phyloP scores from a whole-genome alignment of 35 echinoderm and acorn worm species.

The Hemicentrotus pulcherrimus region DNA sequence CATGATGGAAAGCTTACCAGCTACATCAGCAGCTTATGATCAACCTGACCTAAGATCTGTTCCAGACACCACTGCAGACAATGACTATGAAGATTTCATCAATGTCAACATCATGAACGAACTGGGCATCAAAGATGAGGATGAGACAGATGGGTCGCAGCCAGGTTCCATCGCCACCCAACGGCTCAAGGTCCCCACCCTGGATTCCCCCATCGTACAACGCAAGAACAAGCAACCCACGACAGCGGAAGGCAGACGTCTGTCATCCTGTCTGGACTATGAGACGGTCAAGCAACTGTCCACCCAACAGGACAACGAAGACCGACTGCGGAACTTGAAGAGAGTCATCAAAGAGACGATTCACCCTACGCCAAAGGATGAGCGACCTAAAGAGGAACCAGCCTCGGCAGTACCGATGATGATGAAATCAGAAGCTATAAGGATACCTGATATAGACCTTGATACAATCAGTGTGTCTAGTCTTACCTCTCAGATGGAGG shows the following conservation, averaged over 20 bases:
- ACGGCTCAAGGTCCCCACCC: constrained; percentile 63
- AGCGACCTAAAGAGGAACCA: constrained; percentile 38
- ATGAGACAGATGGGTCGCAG: constrained; percentile 22
- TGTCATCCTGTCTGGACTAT: constrained; percentile 82
- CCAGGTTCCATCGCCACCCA: constrained; percentile 42
- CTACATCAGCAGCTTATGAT: constrained; percentile 28
- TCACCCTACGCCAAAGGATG: constrained; percentile 50
- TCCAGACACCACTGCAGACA: constrained; percentile 66
- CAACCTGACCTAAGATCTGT: constrained; percentile 11
- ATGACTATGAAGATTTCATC: constrained; percentile 95
- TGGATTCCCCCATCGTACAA: constrained; percentile 69
- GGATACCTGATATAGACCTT: constrained; percentile 56
- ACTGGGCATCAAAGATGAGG: constrained; percentile 62
- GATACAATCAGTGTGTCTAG: constrained; percentile 84
- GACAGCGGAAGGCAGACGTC: constrained; percentile 67
- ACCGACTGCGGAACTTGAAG: constrained; percentile 69
- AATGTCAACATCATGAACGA: constrained; percentile 75
- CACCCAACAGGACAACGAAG: constrained; percentile 57
- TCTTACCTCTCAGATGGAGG: constrained; percentile 53
- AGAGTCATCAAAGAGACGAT: constrained; percentile 73
- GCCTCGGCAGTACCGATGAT: neutral
- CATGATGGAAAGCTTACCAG: constrained; percentile 20
- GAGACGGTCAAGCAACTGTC: constrained; percentile 65
- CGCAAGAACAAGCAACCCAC: constrained; percentile 66
- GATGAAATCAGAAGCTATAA: neutral